Evolutionary conservation across 2,113 vertebrate genomes (phyloP).

Genomic region (Philantomba maxwellii): DNA sequence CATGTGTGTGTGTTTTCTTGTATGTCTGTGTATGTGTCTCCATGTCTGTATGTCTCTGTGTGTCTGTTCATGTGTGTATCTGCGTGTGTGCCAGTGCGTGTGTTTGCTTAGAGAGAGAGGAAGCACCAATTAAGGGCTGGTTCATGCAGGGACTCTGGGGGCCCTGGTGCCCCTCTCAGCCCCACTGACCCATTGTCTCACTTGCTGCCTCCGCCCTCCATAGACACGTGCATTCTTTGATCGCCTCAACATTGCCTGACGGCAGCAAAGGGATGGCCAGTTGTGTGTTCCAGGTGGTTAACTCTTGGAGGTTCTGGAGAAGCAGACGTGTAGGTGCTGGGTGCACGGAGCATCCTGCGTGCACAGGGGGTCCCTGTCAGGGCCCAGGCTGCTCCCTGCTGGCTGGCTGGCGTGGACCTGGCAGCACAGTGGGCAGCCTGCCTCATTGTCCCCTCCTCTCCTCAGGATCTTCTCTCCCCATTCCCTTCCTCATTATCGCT

Average conservation of each 20-base stretch:
- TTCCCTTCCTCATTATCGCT: not conserved
- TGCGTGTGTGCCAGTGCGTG: not conserved
- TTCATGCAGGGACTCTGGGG: not conserved
- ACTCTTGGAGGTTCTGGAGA: not conserved
- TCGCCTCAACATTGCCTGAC: not conserved
- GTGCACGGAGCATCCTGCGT: accelerated
- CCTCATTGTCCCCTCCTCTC: not conserved
- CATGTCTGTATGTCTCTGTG: not conserved
- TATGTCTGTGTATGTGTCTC: not conserved
- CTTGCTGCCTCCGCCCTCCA: accelerated
- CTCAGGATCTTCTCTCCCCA: not conserved
- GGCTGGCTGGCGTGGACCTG: not conserved
- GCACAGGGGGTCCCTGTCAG: not conserved
- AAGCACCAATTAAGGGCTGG: no score
- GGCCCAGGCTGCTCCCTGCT: not conserved
- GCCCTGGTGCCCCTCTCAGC: no score
- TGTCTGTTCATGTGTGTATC: not conserved
- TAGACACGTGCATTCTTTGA: accelerated
- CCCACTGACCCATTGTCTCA: not conserved
- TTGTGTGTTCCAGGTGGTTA: not conserved
- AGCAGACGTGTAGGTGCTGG: not conserved
- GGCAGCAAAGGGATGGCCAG: not conserved
- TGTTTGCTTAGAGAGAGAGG: not conserved
- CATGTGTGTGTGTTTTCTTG: not conserved
- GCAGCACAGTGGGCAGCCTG: not conserved